Evolutionary conservation across 2,797 vertebrate genomes (phyloP).

Genomic region (Phataginus tetradactyla): DNA sequence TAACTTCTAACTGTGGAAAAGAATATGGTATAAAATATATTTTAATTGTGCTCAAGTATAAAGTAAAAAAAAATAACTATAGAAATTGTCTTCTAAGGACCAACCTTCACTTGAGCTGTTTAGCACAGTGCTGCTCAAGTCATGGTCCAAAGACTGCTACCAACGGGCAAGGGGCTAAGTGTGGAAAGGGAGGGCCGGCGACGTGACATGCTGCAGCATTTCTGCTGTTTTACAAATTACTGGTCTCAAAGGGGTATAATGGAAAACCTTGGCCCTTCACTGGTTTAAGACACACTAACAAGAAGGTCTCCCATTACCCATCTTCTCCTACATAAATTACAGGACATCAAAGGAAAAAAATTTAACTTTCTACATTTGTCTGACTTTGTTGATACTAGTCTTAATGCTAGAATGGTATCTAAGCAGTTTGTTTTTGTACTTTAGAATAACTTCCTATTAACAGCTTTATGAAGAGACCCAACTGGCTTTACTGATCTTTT

Average conservation of each 20-base stretch:
- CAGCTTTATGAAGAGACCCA: background rate
- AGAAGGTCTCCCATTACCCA: background rate
- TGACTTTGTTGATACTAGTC: background rate
- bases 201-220: no score
- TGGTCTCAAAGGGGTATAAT: background rate
- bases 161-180: background rate
- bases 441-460: background rate
- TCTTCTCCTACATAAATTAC: background rate
- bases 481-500: background rate
- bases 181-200: background rate
- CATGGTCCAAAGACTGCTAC: background rate
- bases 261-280: background rate
- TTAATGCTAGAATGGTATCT: background rate
- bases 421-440: background rate
- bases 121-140: background rate
- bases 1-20: background rate
- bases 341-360: background rate
- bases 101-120: background rate
- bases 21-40: background rate
- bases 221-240: background rate
- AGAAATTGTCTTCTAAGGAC: background rate
- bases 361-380: background rate
- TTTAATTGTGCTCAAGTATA: no score
- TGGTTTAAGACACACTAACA: background rate
- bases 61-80: background rate